phyloP scores from a whole-genome alignment of 1,140 invertebrate species.

The Drosophila pectinifera region DNA sequence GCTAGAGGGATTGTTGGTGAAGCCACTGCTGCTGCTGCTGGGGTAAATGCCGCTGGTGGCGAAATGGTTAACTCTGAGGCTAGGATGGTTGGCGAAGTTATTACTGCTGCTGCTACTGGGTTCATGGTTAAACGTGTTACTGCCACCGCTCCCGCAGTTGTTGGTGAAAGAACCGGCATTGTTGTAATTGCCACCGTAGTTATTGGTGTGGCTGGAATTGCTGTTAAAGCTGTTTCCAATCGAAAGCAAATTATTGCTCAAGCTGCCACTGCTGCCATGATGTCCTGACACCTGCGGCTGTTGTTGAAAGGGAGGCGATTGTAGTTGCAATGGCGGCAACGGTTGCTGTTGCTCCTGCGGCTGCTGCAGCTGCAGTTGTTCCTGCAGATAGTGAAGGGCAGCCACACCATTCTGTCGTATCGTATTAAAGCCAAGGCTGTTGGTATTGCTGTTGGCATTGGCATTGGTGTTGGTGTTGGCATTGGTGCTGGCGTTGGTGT shows the following conservation, averaged over 20 bases:
- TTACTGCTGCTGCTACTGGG: constrained; percentile 31
- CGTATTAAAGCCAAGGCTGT: constrained; percentile 36
- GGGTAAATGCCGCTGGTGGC: constrained; percentile 11
- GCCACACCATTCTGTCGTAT: constrained; percentile 46
- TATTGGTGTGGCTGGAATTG: constrained; percentile 29
- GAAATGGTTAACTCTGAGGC: constrained; percentile 12
- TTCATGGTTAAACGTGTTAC: background rate
- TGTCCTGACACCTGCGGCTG: constrained; percentile 3
- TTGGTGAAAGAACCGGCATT: constrained; percentile 11
- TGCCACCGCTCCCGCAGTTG: constrained; percentile 1
- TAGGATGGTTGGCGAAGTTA: constrained; percentile 9
- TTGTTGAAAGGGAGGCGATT: constrained; percentile 29
- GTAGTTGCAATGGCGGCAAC: constrained; percentile 19
- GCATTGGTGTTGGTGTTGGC: constrained; percentile 17
- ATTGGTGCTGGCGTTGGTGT: constrained; percentile 26
- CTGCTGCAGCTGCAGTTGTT: constrained; percentile 37
- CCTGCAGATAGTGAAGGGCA: constrained; percentile 38
- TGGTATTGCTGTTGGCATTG: constrained; percentile 22
- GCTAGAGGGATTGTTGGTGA: constrained; percentile 17
- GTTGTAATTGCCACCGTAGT: constrained; percentile 15
- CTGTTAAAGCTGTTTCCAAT: constrained; percentile 31
- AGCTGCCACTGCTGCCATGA: constrained; percentile 23
- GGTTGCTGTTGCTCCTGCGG: constrained; percentile 42
- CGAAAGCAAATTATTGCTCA: constrained; percentile 21
- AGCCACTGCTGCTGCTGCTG: constrained; percentile 19